Evolutionary conservation across 2,888 invertebrate genomes (phyloP).

Genomic region (Pantelozetes paolii): DNA sequence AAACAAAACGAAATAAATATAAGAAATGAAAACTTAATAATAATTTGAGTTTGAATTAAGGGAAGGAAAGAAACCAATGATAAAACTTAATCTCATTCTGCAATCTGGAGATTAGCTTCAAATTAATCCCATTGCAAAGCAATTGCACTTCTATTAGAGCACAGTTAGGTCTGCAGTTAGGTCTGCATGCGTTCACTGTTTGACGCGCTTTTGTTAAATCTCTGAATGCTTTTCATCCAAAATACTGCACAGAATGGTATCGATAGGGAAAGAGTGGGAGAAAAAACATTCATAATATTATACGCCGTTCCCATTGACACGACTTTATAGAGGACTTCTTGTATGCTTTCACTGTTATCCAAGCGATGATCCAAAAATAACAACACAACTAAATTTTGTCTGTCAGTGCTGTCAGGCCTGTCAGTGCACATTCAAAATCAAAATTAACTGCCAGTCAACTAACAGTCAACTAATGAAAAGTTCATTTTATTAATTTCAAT

Average conservation of each 20-base stretch:
- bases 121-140: slow-evolving; percentile 19
- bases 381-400: slow-evolving; percentile 14
- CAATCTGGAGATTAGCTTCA: slow-evolving; percentile 19
- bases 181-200: neutral
- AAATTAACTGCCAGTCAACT: slow-evolving; percentile 13
- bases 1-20: too few species aligned
- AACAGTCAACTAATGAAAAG: too few species aligned
- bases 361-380: slow-evolving; percentile 24
- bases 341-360: slow-evolving; percentile 7
- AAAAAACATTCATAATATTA: neutral
- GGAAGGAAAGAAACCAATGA: neutral
- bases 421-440: neutral
- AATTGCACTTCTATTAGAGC: slow-evolving; percentile 19
- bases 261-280: too few species aligned
- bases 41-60: neutral
- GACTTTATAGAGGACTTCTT: neutral
- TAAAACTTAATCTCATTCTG: slow-evolving; percentile 4
- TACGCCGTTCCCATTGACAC: slow-evolving; percentile 6
- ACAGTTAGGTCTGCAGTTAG: neutral
- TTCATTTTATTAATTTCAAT: neutral
- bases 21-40: too few species aligned
- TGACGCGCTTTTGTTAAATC: slow-evolving; percentile 25
- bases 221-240: slow-evolving; percentile 3
- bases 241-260: neutral
- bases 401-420: slow-evolving; percentile 23